Conservation (phyloP, 2,113 vertebrate genomes). For the Corydoras maculifer region DNA sequence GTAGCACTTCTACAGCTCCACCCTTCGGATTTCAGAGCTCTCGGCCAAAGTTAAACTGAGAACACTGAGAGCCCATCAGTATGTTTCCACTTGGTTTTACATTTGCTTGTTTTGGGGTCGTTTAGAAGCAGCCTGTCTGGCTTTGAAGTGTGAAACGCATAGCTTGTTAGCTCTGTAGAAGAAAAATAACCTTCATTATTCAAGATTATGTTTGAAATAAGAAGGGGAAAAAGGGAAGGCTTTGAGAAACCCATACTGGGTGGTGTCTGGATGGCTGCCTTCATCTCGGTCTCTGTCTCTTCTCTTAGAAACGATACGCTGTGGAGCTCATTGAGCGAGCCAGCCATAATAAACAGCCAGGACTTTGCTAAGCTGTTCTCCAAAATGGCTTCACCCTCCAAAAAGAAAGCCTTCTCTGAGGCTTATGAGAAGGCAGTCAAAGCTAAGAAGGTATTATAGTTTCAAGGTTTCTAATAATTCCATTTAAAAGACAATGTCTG, state of each 20-base stretch:
- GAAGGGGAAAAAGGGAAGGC: background rate
- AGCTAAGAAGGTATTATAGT: conserved; percentile 72
- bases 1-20: conserved; percentile 14
- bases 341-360: conserved; percentile 71
- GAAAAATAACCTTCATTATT: conserved; percentile 1
- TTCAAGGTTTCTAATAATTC: no score
- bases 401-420: conserved; percentile 86
- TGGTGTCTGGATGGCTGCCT: conserved; percentile 19
- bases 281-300: conserved; percentile 6
- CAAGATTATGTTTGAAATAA: conserved; percentile 16
- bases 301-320: conserved; percentile 62
- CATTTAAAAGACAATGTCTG: no score
- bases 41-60: conserved; percentile 19
- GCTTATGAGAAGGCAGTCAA: conserved; percentile 82
- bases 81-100: conserved; percentile 22
- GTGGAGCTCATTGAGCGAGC: conserved; percentile 85
- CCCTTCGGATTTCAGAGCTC: conserved; percentile 25
- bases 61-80: conserved; percentile 17
- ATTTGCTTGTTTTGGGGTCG: conserved; percentile 1
- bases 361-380: conserved; percentile 94
- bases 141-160: conserved; percentile 31
- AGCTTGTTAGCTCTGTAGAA: background rate
- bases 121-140: conserved; percentile 5
- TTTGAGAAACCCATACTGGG: background rate
- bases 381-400: conserved; percentile 78